Base-by-base conservation (phyloP, 2,888 invertebrate species). In the Heliconius charithonia region DNA sequence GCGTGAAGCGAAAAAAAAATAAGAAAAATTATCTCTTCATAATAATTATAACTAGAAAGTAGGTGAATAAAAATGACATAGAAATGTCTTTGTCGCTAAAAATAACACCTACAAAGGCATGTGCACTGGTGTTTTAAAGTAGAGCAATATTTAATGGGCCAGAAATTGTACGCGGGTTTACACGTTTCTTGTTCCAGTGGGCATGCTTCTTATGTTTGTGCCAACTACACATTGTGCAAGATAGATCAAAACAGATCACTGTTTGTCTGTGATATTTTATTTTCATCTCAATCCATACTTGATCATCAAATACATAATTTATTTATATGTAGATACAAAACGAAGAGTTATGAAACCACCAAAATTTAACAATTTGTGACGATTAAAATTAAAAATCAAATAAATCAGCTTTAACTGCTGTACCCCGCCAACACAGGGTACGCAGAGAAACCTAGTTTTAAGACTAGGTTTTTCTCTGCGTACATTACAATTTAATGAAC, bases 101-200 rank as follows among this genome's bases (percentile, higher is more conserved):
- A 78, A 78, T 62, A 75, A 51, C 32, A 22, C 56, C 32, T 37
- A 62, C 75, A 62, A 72, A 72, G 69, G 67, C 78, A 75, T 75
- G 51, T 70, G 74, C 63, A 75, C 56, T 70, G 51, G 69, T 78
- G 63, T 71, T 78, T 78, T 51, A 29, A 88, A 87, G 87, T 87
- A 85, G 86, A 86, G 91, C 90, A 92, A 91, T 92, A 89, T 92
- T 89, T 92, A 92, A 92, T 92, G 91, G 90, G 87, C 86, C 85
- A 73, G 76, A 81, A 78, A 76, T 81, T 81, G 78, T 79, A 76
- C 77, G 78, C 32, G 66, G 71, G 63, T 79, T 80, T 82, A 78
- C 77, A 77, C 79, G 66, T 79, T 51, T 51, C 51, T 51, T 19
- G 66, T 77, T 74, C 45, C 27, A 80, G 75, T 66, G 62, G 70